Evolutionary conservation across 2,888 invertebrate genomes (phyloP).

Genomic region (Cryptophagus acutangulus): DNA sequence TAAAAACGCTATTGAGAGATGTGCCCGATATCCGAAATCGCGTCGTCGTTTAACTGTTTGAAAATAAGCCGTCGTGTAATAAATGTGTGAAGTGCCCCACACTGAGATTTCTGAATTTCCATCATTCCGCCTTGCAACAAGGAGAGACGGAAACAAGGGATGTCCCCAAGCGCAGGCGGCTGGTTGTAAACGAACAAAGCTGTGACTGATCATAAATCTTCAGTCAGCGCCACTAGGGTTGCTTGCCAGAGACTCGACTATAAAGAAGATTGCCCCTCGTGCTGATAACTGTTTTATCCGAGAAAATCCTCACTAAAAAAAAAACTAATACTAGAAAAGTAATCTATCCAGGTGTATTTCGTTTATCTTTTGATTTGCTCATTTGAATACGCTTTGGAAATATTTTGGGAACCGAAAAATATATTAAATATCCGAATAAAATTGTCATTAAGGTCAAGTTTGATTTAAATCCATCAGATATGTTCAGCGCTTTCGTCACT

Average conservation of each 20-base stretch:
- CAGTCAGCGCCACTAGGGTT: slow-evolving; percentile 16
- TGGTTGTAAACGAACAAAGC: slow-evolving; percentile 24
- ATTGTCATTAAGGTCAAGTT: too few species aligned
- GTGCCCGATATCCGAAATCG: too few species aligned
- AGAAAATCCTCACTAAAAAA: slow-evolving; percentile 20
- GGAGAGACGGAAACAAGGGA: neutral
- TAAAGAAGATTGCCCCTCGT: slow-evolving; percentile 25
- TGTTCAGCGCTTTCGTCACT: too few species aligned
- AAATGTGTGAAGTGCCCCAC: neutral
- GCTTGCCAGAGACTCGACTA: slow-evolving; percentile 22
- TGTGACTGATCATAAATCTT: slow-evolving; percentile 23
- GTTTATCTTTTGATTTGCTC: too few species aligned
- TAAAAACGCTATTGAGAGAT: too few species aligned
- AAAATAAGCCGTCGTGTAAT: too few species aligned
- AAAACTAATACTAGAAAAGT: slow-evolving; percentile 23
- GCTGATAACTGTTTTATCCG: slow-evolving; percentile 25
- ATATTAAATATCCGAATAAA: too few species aligned
- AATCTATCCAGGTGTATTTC: slow-evolving; percentile 10
- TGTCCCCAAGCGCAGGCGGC: slow-evolving; percentile 2
- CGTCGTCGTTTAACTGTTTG: too few species aligned
- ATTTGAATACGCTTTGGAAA: too few species aligned
- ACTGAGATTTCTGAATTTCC: neutral
- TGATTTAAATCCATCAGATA: too few species aligned
- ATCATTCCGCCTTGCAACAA: too few species aligned
- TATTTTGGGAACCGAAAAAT: too few species aligned